Evolutionary conservation across 2,888 invertebrate genomes (phyloP), one percentile per base, ranked within the genome.

Genomic region (Tinea semifulvella): DNA sequence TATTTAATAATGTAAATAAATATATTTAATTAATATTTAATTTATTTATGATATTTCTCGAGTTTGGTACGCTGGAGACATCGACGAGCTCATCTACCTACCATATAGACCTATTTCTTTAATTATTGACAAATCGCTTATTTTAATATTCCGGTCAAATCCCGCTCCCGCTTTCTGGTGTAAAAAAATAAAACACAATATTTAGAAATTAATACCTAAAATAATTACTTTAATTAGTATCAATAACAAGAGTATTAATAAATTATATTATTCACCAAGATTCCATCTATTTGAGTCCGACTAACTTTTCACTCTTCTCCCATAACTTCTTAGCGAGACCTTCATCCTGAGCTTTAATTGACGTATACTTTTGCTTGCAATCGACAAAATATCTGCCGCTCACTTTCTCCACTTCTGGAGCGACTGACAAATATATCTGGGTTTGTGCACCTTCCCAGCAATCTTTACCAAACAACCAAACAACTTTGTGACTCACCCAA

Each of bases 311-410:
- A 56, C 88, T 88, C 2, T 84, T 80, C 36, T 77, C 57, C 89
- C 89, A 91, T 5, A 91, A 63, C 68, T 88, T 84, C 38, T 68
- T 72, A 0, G 85, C 83, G 22, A 81, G 53, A 2, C 66, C 60
- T 38, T 70, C 62, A 54, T 89, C 82, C 46, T 65, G 56, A 2
- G 82, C 85, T 44, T 63, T 56, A 2, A 63, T 58, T 1, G 80
- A 61, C 1, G 76, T 55, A 13, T 68, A 63, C 8, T 55, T 56
- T 49, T 77, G 66, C 48, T 63, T 59, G 50, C 83, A 85, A 51
- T 89, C 83, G 46, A 82, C 82, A 52, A 86, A 88, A 62, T 87
- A 88, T 56, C 79, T 70, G 11, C 91, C 91, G 42, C 83, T 81
- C 1, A 82, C 68, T 39, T 79, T 64, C 11, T 82, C 67, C 2